Evolutionary conservation across 2,113 vertebrate species (phyloP).

Genomic region (Corydoras maculifer): DNA sequence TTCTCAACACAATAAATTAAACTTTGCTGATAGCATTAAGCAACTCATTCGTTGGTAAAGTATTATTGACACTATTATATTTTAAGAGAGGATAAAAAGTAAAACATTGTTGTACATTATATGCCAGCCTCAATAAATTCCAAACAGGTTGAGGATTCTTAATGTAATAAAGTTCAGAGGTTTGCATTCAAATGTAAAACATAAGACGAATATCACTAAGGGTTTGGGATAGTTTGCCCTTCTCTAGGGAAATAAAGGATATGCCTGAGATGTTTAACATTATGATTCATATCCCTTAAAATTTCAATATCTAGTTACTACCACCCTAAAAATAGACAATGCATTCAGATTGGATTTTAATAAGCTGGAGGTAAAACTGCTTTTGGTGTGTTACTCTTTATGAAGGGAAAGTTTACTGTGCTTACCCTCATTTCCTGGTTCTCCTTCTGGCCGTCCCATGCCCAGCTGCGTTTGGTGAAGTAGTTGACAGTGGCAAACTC

Average conservation of each 20-base stretch:
- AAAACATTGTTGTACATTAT: too few relatives aligned
- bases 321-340: not conserved
- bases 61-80: too few relatives aligned
- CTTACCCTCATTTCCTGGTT: slow-evolving; percentile 91
- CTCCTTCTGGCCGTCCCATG: slow-evolving; percentile 98
- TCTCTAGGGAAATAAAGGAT: too few relatives aligned
- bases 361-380: not conserved
- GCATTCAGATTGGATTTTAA: not conserved
- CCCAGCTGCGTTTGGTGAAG: slow-evolving; percentile 99
- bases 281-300: too few relatives aligned
- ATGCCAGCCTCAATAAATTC: too few relatives aligned
- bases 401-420: not conserved
- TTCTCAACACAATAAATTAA: not conserved
- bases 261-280: too few relatives aligned
- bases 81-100: too few relatives aligned
- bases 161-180: not conserved
- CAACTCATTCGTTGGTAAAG: too few relatives aligned
- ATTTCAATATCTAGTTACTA: not conserved
- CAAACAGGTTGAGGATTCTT: not conserved
- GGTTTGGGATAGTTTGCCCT: too few relatives aligned
- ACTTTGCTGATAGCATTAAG: not conserved
- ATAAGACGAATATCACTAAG: too few relatives aligned
- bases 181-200: too few relatives aligned
- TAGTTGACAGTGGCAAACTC: slow-evolving; percentile 99
- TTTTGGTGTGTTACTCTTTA: not conserved